Conservation (phyloP, 53 echinoderm and acorn worm genomes). For the Hippasteria phrygiana region DNA sequence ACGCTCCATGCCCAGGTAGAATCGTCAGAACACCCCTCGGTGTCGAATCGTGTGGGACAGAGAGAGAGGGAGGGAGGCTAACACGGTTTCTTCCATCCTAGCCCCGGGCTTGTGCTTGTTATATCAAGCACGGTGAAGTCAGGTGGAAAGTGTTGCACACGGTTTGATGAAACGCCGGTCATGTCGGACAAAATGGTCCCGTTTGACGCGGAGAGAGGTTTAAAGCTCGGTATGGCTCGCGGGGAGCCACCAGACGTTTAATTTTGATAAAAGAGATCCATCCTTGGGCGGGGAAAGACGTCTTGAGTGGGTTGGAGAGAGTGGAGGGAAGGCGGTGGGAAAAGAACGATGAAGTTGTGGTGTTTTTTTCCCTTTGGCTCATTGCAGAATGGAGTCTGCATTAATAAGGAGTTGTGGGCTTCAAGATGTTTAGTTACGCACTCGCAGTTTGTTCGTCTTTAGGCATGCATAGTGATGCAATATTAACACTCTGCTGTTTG, state of each 20-base stretch:
- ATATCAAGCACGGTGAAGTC: slow-evolving; percentile 52
- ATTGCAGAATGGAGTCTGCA: slow-evolving; percentile 17
- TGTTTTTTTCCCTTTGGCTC: not conserved
- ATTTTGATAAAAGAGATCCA: slow-evolving; percentile 41
- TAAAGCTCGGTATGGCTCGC: not conserved
- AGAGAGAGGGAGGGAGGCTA: not conserved
- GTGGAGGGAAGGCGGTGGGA: not conserved
- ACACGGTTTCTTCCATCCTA: not conserved
- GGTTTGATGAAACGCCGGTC: slow-evolving; percentile 59
- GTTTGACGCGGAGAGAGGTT: slow-evolving; percentile 12
- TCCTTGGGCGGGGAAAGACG: not conserved
- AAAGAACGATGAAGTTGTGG: not conserved
- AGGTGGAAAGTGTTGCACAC: slow-evolving; percentile 43
- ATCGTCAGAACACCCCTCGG: not conserved
- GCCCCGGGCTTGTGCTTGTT: slow-evolving; percentile 34
- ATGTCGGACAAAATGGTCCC: slow-evolving; percentile 38
- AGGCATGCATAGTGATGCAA: slow-evolving; percentile 58
- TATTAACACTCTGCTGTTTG: slow-evolving; percentile 30
- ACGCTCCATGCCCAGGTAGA: not conserved
- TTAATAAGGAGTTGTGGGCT: slow-evolving; percentile 40
- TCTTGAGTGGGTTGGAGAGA: not conserved
- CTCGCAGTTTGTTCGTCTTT: slow-evolving; percentile 27
- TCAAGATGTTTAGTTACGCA: slow-evolving; percentile 45
- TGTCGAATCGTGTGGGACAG: not conserved
- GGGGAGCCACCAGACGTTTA: slow-evolving; percentile 60